Evolutionary conservation across 2,888 invertebrate species (phyloP), one percentile per base, ranked within the genome.

Genomic region (Ceraclea dissimilis): DNA sequence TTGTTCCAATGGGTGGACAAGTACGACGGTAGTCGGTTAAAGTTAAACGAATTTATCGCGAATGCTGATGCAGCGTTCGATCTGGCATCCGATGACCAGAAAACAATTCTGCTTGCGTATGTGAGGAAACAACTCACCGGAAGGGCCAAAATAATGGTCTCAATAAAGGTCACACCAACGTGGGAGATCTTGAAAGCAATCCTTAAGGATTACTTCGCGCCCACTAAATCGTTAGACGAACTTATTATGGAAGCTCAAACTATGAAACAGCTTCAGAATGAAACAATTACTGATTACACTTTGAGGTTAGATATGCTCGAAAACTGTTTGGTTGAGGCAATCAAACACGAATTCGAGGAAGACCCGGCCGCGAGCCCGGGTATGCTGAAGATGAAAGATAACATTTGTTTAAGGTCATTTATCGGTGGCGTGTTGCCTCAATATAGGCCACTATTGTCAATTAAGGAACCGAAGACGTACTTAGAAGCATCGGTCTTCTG

Each of bases 61-160:
- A 51, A 51, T 20, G 34, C 43, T 2, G 51, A 51, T 20, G n/a
- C 43, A 1, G 51, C 51, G 11, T 51, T 51, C 21, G n/a, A 51
- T 2, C 20, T 51, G 2, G 51, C 51, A 20, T 11, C 39, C 2
- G 19, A 31, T 1, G 5, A n/a, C 13, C 51, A 51, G 21, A 18
- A 51, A n/a, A 34, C 51, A 18, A 43, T 51, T 18, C 21, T 51
- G n/a, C n/a, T 51, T 2, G 39, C 43, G 4, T 51, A 51, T n/a
- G 43, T 17, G 18, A 34, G 43, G 20, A 51, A 20, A 43, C 51
- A 51, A 20, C 19, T 51, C 16, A 51, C 51, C 43, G 51, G 2
- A 34, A 20, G 5, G 17, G 16, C 21, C 39, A 17, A 34, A 20
- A 19, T 11, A 34, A 13, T 51, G 19, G 39, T 39, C 20, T 19